A percentile compares a stretch with the other conserved stretches of the same genome.
These are phyloP conservation scores for Elachura formosa DNA, from an alignment of 2,113 vertebrate species.

Conservation along the genomic window DNA sequence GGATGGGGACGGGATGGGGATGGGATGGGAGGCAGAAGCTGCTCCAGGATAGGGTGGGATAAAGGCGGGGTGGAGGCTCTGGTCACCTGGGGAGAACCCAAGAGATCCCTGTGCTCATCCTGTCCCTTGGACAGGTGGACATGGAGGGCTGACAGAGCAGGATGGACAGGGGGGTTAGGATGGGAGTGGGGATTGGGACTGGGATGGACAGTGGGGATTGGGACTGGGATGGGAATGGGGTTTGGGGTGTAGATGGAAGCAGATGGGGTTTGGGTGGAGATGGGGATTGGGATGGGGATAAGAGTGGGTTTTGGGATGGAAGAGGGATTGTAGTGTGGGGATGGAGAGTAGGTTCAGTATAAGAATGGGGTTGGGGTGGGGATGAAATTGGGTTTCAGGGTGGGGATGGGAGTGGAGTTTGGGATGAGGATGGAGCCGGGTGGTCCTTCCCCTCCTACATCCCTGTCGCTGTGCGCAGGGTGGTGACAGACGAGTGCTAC, in stretches of 20 bases:
- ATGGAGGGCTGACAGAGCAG: too few species aligned
- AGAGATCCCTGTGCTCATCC: fast-evolving
- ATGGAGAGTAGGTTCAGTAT: fast-evolving
- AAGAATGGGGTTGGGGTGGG: background rate
- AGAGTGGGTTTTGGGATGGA: fast-evolving
- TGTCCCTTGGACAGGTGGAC: background rate
- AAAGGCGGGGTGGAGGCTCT: background rate
- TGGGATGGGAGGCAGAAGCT: background rate
- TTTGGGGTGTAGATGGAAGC: too few species aligned
- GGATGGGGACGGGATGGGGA: background rate
- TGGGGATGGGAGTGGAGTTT: background rate
- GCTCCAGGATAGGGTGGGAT: background rate
- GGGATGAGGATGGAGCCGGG: fast-evolving
- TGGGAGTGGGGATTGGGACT: background rate
- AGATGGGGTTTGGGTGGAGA: background rate
- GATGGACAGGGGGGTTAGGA: background rate
- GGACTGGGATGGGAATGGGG: fast-evolving
- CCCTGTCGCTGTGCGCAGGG: conserved; percentile 62
- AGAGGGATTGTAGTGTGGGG: too few species aligned
- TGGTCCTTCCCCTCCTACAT: background rate
- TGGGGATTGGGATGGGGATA: background rate
- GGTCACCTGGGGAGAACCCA: background rate
- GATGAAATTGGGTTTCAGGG: background rate
- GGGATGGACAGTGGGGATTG: too few species aligned
- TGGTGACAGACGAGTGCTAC: conserved; percentile 93